Conservation (phyloP, 2,888 invertebrate genomes). For the Cancer borealis region DNA sequence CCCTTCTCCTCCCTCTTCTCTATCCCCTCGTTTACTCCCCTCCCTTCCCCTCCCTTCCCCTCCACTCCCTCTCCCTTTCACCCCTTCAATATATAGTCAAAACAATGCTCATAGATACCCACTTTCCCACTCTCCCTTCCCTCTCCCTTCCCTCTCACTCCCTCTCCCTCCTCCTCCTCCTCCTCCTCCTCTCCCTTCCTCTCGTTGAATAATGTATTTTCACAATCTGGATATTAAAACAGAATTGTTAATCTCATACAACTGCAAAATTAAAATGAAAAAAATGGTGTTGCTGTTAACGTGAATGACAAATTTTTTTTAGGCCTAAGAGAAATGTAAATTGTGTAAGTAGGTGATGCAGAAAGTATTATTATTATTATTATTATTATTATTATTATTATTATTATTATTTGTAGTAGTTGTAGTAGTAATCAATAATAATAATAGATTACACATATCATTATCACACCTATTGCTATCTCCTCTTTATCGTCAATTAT, state of each 20-base stretch:
- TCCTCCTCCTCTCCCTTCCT: no score
- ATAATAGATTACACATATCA: not conserved
- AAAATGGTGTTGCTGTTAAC: not conserved
- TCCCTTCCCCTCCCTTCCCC: not conserved
- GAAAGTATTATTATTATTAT: not conserved
- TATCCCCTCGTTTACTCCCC: not conserved
- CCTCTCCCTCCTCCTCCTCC: not conserved
- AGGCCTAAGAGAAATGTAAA: no score
- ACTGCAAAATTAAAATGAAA: not conserved
- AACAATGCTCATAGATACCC: not conserved
- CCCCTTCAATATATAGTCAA: conserved; percentile 10
- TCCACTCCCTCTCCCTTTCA: not conserved
- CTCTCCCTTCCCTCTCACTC: no score
- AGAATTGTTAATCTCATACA: not conserved
- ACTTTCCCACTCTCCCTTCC: not conserved
- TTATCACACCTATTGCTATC: not conserved
- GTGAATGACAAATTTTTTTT: not conserved
- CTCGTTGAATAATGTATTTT: not conserved
- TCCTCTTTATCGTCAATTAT: no score
- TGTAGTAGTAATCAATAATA: not conserved
- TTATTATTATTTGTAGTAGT: not conserved
- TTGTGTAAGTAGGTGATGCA: no score
- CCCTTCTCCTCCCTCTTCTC: not conserved
- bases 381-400: not conserved
- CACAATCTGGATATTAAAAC: not conserved